phyloP scores from a whole-genome alignment of 2,797 vertebrate species.

The Aldrovandia affinis region DNA sequence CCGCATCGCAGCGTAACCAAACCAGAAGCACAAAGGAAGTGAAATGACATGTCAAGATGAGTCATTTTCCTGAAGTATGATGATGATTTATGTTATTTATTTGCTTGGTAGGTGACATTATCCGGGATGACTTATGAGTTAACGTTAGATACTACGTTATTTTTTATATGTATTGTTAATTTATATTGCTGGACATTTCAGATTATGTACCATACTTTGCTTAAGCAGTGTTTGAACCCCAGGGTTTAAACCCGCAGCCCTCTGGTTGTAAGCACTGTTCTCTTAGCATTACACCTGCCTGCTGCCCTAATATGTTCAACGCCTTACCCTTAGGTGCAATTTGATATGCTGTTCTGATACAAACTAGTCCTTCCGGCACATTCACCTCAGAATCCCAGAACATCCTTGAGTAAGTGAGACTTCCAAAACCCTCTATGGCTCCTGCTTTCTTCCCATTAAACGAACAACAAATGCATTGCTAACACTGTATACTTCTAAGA shows the following conservation, averaged over 20 bases:
- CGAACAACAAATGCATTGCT: conserved; percentile 23
- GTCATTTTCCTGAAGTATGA: neutral
- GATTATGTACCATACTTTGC: neutral
- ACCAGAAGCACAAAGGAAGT: conserved; percentile 6
- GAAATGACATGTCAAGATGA: neutral
- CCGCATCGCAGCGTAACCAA: neutral
- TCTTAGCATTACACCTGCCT: neutral
- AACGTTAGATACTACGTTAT: neutral
- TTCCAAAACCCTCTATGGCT: conserved; percentile 42
- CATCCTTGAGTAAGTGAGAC: conserved; percentile 43
- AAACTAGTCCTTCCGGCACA: neutral
- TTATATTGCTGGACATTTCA: neutral
- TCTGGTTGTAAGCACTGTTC: neutral
- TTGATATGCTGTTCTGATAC: neutral
- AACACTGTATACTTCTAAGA: conserved; percentile 56
- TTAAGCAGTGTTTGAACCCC: neutral
- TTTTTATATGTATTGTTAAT: too few species aligned
- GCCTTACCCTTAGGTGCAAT: neutral
- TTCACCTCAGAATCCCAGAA: conserved; percentile 57
- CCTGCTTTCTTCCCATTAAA: conserved; percentile 38
- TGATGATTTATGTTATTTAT: neutral
- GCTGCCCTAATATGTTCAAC: neutral
- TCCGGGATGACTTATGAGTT: neutral
- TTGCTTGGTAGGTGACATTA: neutral
- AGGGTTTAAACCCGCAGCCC: neutral